phyloP scores from a whole-genome alignment of 2,888 invertebrate genomes.

The Prosapia bicincta region DNA sequence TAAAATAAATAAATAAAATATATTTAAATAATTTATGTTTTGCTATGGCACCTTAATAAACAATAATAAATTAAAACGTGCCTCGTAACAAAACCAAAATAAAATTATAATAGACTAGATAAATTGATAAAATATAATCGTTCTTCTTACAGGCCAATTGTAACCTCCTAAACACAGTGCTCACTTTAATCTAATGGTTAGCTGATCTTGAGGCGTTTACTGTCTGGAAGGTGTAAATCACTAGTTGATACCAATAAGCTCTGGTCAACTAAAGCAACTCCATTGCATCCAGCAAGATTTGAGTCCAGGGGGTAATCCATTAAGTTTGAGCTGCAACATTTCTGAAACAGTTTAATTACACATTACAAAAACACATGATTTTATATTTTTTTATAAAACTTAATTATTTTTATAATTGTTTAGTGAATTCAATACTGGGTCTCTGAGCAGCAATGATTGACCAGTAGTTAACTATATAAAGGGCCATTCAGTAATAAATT shows the following conservation, averaged over 20 bases:
- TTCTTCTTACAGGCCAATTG: background rate
- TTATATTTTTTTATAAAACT: too few relatives aligned
- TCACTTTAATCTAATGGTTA: constrained; percentile 1
- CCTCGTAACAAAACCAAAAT: background rate
- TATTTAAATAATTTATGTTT: background rate
- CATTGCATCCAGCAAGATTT: constrained; percentile 4
- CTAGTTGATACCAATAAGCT: background rate
- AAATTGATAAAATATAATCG: background rate
- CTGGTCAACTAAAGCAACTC: constrained; percentile 3
- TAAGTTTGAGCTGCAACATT: constrained; percentile 11
- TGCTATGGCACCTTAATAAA: background rate
- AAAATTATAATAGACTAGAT: background rate
- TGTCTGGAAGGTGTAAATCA: background rate
- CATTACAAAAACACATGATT: too few relatives aligned
- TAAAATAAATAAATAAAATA: background rate
- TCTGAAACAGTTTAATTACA: constrained; percentile 4
- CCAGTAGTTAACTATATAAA: too few relatives aligned
- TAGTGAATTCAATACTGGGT: too few relatives aligned
- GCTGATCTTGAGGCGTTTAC: constrained; percentile 22
- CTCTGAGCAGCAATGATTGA: too few relatives aligned
- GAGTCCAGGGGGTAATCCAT: constrained; percentile 18
- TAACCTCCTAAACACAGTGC: background rate
- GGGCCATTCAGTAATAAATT: too few relatives aligned
- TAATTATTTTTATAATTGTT: too few relatives aligned
- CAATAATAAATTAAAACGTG: background rate